Evolutionary conservation across 1,140 invertebrate genomes (phyloP), one percentile per base, ranked within the genome.

Genomic region (Thaumetopoea pityocampa): DNA sequence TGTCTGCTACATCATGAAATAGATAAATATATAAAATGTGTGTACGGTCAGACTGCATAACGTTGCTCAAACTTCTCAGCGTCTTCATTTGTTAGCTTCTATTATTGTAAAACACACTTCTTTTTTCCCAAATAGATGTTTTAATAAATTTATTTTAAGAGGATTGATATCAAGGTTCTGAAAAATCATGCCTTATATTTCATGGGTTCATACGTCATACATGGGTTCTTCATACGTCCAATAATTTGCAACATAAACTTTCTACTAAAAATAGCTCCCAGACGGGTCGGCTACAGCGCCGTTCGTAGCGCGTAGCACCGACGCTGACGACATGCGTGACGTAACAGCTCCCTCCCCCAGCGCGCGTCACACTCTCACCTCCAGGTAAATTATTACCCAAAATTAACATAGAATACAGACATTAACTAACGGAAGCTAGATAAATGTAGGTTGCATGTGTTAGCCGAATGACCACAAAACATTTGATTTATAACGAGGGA

Each of bases 371-470:
- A 43, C 52, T 41, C 51, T 47, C 54, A 42, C 36, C 59, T 51
- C 44, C 54, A 64, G 55, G 64, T 59, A 66, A 72, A 69, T 67
- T 58, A 66, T 63, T 73, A 52, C 63, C 64, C 54, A 65, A 78
- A 78, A 74, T 68, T 43, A 58, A 58, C 52, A 51, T 12, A 23
- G 43, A 51, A 41, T 36, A 12, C 28, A 9, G 12, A 19, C 34
- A 27, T 43, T 42, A 30, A 37, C 27, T 28, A 38, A 30, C 33
- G 18, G 18, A 24, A 49, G 18, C 28, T 50, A 27, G 29, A 41
- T 41, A 32, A 40, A 29, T 29, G 36, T 40, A 17, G 15, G 17
- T 11, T 40, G 36, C 26, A 29, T 15, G 36, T 40, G 26, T 28
- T 38, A 24, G 23, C 23, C 17, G 9, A 24, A 14, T 11, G 15